Conservation (phyloP, 2,888 invertebrate genomes). For the Parasteatoda lunata region DNA sequence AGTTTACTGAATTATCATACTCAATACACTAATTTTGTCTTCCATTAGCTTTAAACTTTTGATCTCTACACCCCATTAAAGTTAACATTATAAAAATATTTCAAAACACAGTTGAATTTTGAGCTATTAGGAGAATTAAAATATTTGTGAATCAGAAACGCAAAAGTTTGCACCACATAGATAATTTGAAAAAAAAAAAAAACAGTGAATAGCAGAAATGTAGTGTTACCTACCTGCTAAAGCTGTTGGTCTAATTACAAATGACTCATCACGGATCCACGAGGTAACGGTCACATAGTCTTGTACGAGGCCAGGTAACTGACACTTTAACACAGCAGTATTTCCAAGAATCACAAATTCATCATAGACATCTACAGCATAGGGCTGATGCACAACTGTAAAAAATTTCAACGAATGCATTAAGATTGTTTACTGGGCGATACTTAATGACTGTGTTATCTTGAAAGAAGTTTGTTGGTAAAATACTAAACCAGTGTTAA, state of each 20-base stretch:
- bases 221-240: conserved; percentile 41
- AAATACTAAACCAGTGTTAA: neutral
- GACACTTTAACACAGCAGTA: conserved; percentile 86
- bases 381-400: conserved; percentile 78
- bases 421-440: neutral
- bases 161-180: no score
- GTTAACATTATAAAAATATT: no score
- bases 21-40: no score
- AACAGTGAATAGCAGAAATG: no score
- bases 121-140: no score
- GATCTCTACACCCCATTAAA: no score
- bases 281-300: conserved; percentile 68
- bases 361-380: conserved; percentile 91
- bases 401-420: neutral
- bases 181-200: no score
- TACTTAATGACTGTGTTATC: neutral
- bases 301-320: conserved; percentile 70
- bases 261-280: conserved; percentile 63
- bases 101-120: no score
- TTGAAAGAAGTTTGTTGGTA: no score
- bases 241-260: conserved; percentile 62
- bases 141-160: no score
- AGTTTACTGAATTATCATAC: no score
- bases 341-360: conserved; percentile 93
- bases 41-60: no score